Evolutionary conservation across 2,888 invertebrate genomes (phyloP).

Genomic region (Hemicrepidius hirtus): DNA sequence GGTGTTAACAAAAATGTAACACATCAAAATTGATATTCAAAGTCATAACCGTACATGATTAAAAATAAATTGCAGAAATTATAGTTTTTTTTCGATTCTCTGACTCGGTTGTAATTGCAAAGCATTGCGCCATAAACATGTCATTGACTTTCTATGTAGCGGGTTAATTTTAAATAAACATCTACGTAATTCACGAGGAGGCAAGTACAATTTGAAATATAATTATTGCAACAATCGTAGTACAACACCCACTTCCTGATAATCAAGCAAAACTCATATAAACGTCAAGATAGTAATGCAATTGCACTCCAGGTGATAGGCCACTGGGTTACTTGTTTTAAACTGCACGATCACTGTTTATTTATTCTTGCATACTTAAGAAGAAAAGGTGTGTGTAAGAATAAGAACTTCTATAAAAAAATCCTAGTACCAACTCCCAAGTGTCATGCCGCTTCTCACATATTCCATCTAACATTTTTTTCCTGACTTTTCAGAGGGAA

Average conservation of each 20-base stretch:
- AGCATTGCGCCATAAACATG: conserved; percentile 11
- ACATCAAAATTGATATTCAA: not conserved
- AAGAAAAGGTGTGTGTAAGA: not conserved
- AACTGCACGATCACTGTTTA: conserved; percentile 38
- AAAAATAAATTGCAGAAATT: conserved; percentile 1
- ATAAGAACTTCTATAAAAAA: too few relatives aligned
- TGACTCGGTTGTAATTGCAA: not conserved
- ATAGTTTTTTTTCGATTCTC: not conserved
- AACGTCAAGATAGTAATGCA: conserved; percentile 63
- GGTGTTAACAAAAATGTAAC: not conserved
- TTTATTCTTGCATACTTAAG: not conserved
- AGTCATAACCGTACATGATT: not conserved
- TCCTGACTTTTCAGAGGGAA: too few relatives aligned
- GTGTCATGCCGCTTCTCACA: too few relatives aligned
- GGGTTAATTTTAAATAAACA: conserved; percentile 1
- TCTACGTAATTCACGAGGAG: conserved; percentile 14
- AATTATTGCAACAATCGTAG: conserved; percentile 47
- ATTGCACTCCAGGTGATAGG: conserved; percentile 66
- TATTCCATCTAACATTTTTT: too few relatives aligned
- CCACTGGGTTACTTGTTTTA: conserved; percentile 65
- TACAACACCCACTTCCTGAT: conserved; percentile 60
- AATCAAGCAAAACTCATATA: conserved; percentile 57
- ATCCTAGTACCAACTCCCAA: too few relatives aligned
- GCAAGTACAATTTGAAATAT: conserved; percentile 21
- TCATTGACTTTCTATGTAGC: conserved; percentile 11